These are phyloP conservation scores for Marronus borbonicus DNA, from an alignment of 2,888 invertebrate species.

Conservation along the genomic window DNA sequence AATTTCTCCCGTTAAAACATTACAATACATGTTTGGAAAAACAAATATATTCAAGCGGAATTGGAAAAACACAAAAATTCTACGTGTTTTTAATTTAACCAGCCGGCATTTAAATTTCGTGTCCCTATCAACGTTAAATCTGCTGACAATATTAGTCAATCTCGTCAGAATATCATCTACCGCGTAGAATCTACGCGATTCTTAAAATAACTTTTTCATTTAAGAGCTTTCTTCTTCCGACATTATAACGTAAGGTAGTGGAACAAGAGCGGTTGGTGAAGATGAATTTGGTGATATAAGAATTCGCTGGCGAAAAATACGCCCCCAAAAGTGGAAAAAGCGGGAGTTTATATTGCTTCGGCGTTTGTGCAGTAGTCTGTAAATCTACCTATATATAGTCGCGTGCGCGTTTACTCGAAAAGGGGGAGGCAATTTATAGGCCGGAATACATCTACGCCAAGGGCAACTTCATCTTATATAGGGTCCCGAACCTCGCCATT, in stretches of 20 bases:
- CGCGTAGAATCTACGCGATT: not conserved
- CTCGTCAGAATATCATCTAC: not conserved
- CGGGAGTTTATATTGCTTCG: constrained; percentile 33
- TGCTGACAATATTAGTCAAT: constrained; percentile 1
- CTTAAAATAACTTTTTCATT: constrained; percentile 23
- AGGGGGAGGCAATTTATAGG: constrained; percentile 54
- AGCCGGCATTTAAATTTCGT: no score
- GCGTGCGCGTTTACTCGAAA: constrained; percentile 20
- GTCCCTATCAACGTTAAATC: not conserved
- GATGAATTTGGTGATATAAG: constrained; percentile 32
- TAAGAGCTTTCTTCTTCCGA: constrained; percentile 12
- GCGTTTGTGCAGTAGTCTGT: constrained; percentile 26
- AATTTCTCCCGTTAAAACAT: no score
- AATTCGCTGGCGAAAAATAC: constrained; percentile 14
- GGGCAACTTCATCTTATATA: constrained; percentile 53
- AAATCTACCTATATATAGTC: constrained; percentile 43
- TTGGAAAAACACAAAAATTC: no score
- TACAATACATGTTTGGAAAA: no score
- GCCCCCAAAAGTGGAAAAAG: constrained; percentile 9
- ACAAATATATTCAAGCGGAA: no score
- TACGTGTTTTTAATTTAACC: not conserved
- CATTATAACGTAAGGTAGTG: constrained; percentile 3
- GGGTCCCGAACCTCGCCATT: constrained; percentile 51
- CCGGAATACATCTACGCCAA: constrained; percentile 52
- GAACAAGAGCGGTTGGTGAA: not conserved